Evolutionary conservation across 2,797 vertebrate species (phyloP).

Genomic region (Eulemur coronatus): DNA sequence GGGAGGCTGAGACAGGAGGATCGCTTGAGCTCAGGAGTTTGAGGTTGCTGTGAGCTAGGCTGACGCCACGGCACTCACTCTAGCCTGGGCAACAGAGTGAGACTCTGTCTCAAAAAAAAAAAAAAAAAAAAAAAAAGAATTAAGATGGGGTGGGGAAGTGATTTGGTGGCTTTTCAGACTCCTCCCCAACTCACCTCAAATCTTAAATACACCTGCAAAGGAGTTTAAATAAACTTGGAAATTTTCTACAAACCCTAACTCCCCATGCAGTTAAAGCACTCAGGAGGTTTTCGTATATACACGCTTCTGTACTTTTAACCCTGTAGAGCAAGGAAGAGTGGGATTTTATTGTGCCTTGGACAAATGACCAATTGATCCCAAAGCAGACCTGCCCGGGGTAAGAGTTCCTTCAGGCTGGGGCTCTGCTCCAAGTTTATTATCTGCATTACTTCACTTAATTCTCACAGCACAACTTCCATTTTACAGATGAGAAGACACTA

Average conservation of each 20-base stretch:
- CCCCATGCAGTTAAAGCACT: not conserved
- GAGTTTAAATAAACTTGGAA: not conserved
- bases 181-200: not conserved
- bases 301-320: not conserved
- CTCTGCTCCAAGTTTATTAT: not conserved
- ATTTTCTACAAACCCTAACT: not conserved
- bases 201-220: not conserved
- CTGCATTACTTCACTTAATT: not conserved
- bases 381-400: not conserved
- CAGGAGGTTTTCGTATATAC: not conserved
- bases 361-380: not conserved
- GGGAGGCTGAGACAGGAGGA: too few species aligned
- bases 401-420: not conserved
- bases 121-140: too few species aligned
- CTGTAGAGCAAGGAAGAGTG: not conserved
- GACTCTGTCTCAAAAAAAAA: too few species aligned
- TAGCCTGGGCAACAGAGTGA: too few species aligned
- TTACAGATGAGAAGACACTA: not conserved
- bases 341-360: not conserved
- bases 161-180: not conserved
- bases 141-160: not conserved
- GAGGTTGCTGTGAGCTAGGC: too few species aligned
- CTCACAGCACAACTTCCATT: slow-evolving; percentile 5
- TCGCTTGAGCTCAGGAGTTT: too few species aligned
- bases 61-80: too few species aligned